Base-by-base conservation (phyloP, 53 echinoderm and acorn worm species). In the Patiria pectinifera region DNA sequence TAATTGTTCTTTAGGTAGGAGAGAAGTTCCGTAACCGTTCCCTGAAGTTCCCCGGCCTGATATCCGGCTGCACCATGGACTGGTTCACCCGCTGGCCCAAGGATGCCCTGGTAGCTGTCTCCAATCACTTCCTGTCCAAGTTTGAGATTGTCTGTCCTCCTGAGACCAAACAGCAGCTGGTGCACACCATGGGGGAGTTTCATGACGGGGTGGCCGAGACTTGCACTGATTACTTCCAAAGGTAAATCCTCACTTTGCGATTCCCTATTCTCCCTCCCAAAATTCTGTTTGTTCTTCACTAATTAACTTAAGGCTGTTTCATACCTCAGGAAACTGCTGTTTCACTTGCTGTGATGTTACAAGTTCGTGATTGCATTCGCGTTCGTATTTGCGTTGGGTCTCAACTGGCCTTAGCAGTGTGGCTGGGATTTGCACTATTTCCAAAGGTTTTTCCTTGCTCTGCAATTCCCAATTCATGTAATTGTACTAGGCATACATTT, bases 11-110 rank as follows among this genome's bases (percentile, higher is more conserved):
- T n/a, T n/a, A n/a, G 99, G 97, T 99, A 12, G 99, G 99, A 76
- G 99, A 97, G 86, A 99, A 99, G 91, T 99, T 99, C 94, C 94
- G 97, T 59, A 99, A 99, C 85, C 94, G 99, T 3, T 97, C 99
- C 44, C 94, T 99, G 59, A 99, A 99, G 85, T 99, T 99, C 83
- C 99, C 99, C 61, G 99, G 99, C 1, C 89, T 99, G 13, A 99
- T 99, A 87, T 99, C 99, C 4, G 99, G 99, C 48, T 99, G 99
- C 70, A 99, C 99, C 59, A 96, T 99, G 99, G 99, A 99, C 85
- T 99, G 99, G 99, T 99, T 99, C 85, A 99, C 96, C 18, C 86
- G 96, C 25, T 99, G 99, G 99, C 97, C 99, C 49, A 99, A 97
- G 85, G 99, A 99, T 83, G 99, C 99, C 83, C 93, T 99, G 48